Evolutionary conservation across 2,797 vertebrate species (phyloP).

Genomic region (Hoplostethus atlanticus): DNA sequence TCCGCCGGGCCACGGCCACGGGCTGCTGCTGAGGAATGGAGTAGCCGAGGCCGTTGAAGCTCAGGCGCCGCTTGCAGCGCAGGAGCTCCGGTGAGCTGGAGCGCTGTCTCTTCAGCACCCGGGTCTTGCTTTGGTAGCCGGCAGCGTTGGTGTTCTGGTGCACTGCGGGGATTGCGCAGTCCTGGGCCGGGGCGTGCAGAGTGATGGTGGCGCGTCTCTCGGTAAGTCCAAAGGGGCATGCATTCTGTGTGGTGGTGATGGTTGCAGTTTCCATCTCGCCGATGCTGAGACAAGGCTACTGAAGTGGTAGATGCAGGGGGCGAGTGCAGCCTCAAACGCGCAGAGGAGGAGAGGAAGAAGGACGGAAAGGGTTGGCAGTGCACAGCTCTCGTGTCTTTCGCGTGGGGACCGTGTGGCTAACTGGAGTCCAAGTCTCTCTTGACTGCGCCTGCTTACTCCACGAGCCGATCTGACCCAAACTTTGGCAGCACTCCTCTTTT

Average conservation of each 20-base stretch:
- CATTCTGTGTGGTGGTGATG: constrained; percentile 78
- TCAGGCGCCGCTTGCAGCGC: constrained; percentile 91
- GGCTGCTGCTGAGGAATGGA: constrained; percentile 85
- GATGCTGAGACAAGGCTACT: constrained; percentile 34
- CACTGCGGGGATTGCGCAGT: constrained; percentile 60
- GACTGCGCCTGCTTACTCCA: constrained; percentile 80
- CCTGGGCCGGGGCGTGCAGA: constrained; percentile 77
- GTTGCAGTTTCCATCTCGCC: constrained; percentile 79
- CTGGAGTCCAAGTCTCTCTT: constrained; percentile 82
- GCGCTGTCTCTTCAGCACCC: constrained; percentile 89
- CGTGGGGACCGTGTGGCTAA: constrained; percentile 85
- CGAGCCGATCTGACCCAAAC: constrained; percentile 87
- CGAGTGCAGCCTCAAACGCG: constrained; percentile 41
- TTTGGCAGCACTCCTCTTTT: constrained; percentile 90
- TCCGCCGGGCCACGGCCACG: constrained; percentile 91
- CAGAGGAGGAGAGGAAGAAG: constrained; percentile 30
- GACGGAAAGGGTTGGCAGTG: constrained; percentile 65
- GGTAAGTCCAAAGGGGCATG: constrained; percentile 80
- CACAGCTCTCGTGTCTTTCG: constrained; percentile 87
- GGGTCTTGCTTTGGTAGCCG: constrained; percentile 75
- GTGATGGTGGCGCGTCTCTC: constrained; percentile 71
- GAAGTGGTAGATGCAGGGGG: constrained; percentile 43
- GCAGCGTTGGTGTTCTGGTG: constrained; percentile 41
- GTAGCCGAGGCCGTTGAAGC: constrained; percentile 86
- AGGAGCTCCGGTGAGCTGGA: constrained; percentile 91